phyloP scores from a whole-genome alignment of 1,140 invertebrate species.

The Charaxes varanes region DNA sequence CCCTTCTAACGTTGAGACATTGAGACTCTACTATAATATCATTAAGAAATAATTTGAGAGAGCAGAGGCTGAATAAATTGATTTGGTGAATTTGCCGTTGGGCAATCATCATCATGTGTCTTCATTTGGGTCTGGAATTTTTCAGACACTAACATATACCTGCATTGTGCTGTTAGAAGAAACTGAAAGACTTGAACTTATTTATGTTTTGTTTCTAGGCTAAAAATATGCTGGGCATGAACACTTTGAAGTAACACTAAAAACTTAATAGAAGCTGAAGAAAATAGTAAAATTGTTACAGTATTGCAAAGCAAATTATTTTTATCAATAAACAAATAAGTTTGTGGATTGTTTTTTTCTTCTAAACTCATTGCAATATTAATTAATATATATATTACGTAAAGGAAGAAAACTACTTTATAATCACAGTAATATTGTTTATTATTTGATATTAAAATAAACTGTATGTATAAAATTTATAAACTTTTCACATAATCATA shows the following conservation, averaged over 20 bases:
- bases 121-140: too few relatives aligned
- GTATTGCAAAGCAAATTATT: constrained; percentile 17
- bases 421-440: constrained; percentile 31
- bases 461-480: constrained; percentile 44
- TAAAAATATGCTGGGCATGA: constrained; percentile 63
- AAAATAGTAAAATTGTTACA: constrained; percentile 13
- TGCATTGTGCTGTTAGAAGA: too few relatives aligned
- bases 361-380: too few relatives aligned
- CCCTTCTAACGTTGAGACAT: too few relatives aligned
- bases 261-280: constrained; percentile 7
- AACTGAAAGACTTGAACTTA: constrained; percentile 11
- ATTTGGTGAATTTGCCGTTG: too few relatives aligned
- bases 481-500: constrained; percentile 39
- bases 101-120: too few relatives aligned
- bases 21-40: too few relatives aligned
- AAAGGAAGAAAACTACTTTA: constrained; percentile 6
- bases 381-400: background rate
- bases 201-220: constrained; percentile 47
- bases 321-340: constrained; percentile 9
- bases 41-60: too few relatives aligned
- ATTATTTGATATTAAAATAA: constrained; percentile 38
- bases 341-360: constrained; percentile 5
- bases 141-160: too few relatives aligned
- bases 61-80: too few relatives aligned
- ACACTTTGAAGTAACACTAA: constrained; percentile 47